These are phyloP conservation scores for Thecophora atra DNA, from an alignment of 2,888 invertebrate species.

Conservation along the genomic window DNA sequence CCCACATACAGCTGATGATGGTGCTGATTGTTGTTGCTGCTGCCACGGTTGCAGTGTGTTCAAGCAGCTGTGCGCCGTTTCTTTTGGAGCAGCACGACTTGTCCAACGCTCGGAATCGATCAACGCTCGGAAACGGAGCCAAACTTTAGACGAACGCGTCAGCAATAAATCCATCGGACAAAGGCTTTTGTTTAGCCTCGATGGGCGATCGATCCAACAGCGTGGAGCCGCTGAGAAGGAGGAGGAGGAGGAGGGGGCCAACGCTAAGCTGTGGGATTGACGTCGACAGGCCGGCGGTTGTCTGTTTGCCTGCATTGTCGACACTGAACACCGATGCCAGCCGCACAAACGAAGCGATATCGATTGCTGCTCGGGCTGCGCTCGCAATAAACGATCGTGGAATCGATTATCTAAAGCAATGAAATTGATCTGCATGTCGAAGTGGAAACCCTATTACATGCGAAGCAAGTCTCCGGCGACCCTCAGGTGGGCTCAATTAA, in stretches of 20 bases:
- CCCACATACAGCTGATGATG: background rate
- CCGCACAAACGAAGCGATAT: background rate
- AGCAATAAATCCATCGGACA: conserved; percentile 37
- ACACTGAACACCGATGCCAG: background rate
- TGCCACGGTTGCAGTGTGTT: conserved; percentile 2
- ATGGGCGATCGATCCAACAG: no score
- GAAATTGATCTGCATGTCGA: background rate
- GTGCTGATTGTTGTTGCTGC: conserved; percentile 21
- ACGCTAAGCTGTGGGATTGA: background rate
- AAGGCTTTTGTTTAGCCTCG: background rate
- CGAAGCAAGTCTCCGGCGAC: no score
- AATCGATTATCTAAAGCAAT: conserved; percentile 7
- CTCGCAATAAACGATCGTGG: conserved; percentile 7
- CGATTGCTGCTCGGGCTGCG: background rate
- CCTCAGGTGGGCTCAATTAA: no score
- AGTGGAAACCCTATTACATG: no score
- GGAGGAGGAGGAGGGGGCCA: background rate
- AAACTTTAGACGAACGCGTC: conserved; percentile 31
- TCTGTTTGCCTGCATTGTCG: no score
- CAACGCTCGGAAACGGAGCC: conserved; percentile 23
- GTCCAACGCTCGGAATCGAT: conserved; percentile 27
- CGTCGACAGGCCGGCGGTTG: background rate
- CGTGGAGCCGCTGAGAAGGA: background rate
- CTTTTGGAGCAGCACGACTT: background rate
- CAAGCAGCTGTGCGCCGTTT: conserved; percentile 27